phyloP scores from a whole-genome alignment of 23 tunicate genomes.

The Styela clava region DNA sequence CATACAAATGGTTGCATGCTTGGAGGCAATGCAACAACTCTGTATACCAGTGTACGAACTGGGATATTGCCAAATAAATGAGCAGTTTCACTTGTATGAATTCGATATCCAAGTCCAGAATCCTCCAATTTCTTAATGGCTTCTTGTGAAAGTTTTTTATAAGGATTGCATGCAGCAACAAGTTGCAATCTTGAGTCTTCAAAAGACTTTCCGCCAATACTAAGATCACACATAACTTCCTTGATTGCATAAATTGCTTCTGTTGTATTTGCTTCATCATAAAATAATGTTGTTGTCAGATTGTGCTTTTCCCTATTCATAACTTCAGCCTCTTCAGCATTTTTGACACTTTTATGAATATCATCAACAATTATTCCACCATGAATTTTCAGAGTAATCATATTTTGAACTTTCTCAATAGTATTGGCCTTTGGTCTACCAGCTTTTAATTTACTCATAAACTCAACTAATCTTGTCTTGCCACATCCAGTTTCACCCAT shows the following conservation, averaged over 20 bases:
- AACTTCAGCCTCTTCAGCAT: conserved; percentile 10
- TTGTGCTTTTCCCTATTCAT: not conserved
- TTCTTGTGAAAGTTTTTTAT: conserved; percentile 32
- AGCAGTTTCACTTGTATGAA: conserved; percentile 24
- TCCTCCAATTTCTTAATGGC: conserved; percentile 29
- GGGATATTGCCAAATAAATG: conserved; percentile 44
- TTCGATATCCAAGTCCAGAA: conserved; percentile 46
- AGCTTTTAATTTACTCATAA: conserved; percentile 59
- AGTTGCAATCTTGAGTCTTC: conserved; percentile 33
- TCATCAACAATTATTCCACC: conserved; percentile 61
- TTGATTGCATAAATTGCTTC: conserved; percentile 72
- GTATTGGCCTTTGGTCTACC: not conserved
- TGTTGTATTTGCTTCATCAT: conserved; percentile 78
- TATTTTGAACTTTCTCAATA: conserved; percentile 14
- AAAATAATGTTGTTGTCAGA: conserved; percentile 40
- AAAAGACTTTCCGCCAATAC: conserved; percentile 37
- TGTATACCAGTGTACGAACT: conserved; percentile 53
- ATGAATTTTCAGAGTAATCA: conserved; percentile 60
- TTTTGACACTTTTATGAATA: conserved; percentile 37
- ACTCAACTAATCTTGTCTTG: conserved; percentile 73
- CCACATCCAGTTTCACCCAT: conserved; percentile 95
- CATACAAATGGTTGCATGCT: conserved; percentile 68
- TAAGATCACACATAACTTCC: conserved; percentile 62
- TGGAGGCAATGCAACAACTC: conserved; percentile 61
- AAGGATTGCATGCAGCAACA: conserved; percentile 68